These are phyloP conservation scores for Agonopterix arenella DNA, from an alignment of 2,888 invertebrate genomes.

Conservation along the genomic window DNA sequence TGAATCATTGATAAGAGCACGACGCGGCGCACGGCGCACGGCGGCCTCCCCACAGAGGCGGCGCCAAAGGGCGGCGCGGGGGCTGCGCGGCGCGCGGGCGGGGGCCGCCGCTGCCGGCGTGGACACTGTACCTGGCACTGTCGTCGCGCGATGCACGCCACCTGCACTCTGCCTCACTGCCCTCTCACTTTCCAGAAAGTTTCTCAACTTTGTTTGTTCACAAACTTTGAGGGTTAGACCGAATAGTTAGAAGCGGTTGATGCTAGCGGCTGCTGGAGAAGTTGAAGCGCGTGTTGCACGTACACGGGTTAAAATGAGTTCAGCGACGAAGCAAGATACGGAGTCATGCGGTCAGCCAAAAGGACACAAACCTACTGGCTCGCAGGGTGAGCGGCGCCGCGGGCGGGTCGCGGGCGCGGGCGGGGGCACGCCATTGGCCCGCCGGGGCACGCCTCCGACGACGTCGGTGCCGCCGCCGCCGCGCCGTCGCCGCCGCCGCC, in stretches of 20 bases:
- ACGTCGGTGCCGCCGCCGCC: slow-evolving; percentile 46
- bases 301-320: slow-evolving; percentile 66
- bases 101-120: slow-evolving; percentile 22
- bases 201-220: slow-evolving; percentile 48
- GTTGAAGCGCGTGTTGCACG: slow-evolving; percentile 68
- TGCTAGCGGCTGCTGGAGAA: slow-evolving; percentile 52
- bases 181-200: slow-evolving; percentile 47
- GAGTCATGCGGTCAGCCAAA: slow-evolving; percentile 79
- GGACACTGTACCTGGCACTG: slow-evolving; percentile 62
- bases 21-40: slow-evolving; percentile 36
- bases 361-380: slow-evolving; percentile 78
- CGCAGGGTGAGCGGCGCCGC: slow-evolving; percentile 57
- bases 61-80: slow-evolving; percentile 22
- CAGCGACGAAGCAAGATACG: slow-evolving; percentile 76
- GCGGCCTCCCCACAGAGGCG: slow-evolving; percentile 19
- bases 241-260: slow-evolving; percentile 45
- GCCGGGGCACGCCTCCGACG: slow-evolving; percentile 66
- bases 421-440: slow-evolving; percentile 66
- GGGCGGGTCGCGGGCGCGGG: slow-evolving; percentile 49
- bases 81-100: slow-evolving; percentile 23
- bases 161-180: slow-evolving; percentile 47
- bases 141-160: slow-evolving; percentile 45
- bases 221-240: slow-evolving; percentile 39
- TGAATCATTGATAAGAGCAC: slow-evolving; percentile 39
- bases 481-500: slow-evolving; percentile 42